Conservation (phyloP, 1,140 invertebrate species). For the Hyles euphorbiae region DNA sequence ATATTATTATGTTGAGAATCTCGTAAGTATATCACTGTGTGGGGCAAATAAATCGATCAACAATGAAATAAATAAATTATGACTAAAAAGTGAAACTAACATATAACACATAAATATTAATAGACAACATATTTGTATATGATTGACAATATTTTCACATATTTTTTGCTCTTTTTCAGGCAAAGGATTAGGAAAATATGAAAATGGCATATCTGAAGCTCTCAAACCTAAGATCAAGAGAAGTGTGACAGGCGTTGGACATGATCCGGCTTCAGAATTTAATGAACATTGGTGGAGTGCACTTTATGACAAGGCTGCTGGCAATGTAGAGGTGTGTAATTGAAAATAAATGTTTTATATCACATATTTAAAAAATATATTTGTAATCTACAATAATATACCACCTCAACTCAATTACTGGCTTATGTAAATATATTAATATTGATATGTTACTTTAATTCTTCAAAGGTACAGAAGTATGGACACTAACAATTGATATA, state of each 20-base stretch:
- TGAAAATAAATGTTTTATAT: constrained; percentile 3
- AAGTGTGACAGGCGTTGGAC: constrained; percentile 85
- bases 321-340: constrained; percentile 76
- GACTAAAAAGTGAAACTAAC: too few species aligned
- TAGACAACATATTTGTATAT: not conserved
- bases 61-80: too few species aligned
- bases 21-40: too few species aligned
- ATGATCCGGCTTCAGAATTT: constrained; percentile 82
- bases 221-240: constrained; percentile 87
- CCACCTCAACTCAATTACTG: too few species aligned
- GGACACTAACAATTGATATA: too few species aligned
- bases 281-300: constrained; percentile 90
- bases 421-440: too few species aligned
- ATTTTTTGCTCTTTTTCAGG: constrained; percentile 73
- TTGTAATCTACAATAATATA: not conserved
- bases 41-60: too few species aligned
- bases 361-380: not conserved
- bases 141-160: not conserved
- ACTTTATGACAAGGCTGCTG: constrained; percentile 83
- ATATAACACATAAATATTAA: too few species aligned
- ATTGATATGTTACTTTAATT: too few species aligned
- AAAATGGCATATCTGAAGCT: constrained; percentile 83
- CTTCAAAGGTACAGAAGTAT: too few species aligned
- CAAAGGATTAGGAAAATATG: constrained; percentile 87
- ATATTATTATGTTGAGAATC: too few species aligned